Evolutionary conservation across 2,113 vertebrate species (phyloP).

Genomic region (Gasterosteus aculeatus): DNA sequence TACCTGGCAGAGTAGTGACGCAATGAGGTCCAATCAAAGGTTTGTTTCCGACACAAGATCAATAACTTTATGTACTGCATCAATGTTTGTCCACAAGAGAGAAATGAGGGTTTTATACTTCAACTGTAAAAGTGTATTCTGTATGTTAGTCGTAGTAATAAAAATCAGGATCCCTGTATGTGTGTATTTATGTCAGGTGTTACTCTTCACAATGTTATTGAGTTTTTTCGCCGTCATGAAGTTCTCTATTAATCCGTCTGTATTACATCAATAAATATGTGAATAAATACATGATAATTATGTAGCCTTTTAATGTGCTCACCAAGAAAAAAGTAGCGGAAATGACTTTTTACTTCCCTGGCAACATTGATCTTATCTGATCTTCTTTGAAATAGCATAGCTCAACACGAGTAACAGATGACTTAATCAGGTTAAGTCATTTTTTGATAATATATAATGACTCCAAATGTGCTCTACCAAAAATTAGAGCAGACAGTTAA

Average conservation of each 20-base stretch:
- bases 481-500: background rate
- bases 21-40: background rate
- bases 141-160: background rate
- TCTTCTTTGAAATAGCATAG: too few species aligned
- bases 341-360: too few species aligned
- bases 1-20: background rate
- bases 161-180: too few species aligned
- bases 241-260: background rate
- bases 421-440: too few species aligned
- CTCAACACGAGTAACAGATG: too few species aligned
- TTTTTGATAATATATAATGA: too few species aligned
- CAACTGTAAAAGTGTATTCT: background rate
- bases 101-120: background rate
- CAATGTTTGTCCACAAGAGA: background rate
- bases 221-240: background rate
- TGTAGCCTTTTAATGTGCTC: too few species aligned
- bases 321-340: too few species aligned
- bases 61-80: background rate
- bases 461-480: too few species aligned
- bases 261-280: background rate
- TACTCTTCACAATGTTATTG: background rate
- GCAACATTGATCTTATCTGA: too few species aligned
- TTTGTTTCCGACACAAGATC: too few species aligned
- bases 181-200: background rate
- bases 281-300: background rate